These are phyloP conservation scores for Tholera decimalis DNA, from an alignment of 2,888 invertebrate species.

Conservation along the genomic window DNA sequence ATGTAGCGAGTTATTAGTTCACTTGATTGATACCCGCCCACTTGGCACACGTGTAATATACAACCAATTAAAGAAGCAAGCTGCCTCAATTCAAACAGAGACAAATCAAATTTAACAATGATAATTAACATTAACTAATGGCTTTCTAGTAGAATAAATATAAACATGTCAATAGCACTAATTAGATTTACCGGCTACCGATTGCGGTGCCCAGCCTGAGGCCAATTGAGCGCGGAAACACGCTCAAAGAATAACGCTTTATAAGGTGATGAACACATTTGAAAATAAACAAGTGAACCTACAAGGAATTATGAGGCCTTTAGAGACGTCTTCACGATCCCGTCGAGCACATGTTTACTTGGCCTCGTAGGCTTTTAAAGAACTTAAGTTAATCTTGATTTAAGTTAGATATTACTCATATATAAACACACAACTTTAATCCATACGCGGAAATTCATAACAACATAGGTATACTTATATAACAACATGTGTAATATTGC, in stretches of 20 bases:
- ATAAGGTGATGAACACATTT: constrained; percentile 61
- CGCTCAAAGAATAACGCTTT: constrained; percentile 60
- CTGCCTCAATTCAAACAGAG: constrained; percentile 48
- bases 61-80: constrained; percentile 57
- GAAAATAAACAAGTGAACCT: constrained; percentile 61
- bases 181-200: constrained; percentile 69
- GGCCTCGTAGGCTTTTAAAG: constrained; percentile 42
- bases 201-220: constrained; percentile 33
- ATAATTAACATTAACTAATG: constrained; percentile 66
- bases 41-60: constrained; percentile 36
- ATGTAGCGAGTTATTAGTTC: constrained; percentile 48
- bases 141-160: constrained; percentile 63
- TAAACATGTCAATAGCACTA: constrained; percentile 73
- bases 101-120: constrained; percentile 68
- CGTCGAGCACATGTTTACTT: constrained; percentile 45
- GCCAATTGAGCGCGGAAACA: constrained; percentile 57
- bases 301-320: constrained; percentile 62
- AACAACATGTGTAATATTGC: constrained; percentile 19
- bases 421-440: constrained; percentile 16
- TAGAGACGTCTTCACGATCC: constrained; percentile 54
- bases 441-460: constrained; percentile 13
- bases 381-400: constrained; percentile 22
- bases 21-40: constrained; percentile 43
- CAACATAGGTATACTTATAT: constrained; percentile 18
- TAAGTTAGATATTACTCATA: constrained; percentile 3